Conservation (phyloP, 2,113 vertebrate genomes). For the Ginglymostoma cirratum region DNA sequence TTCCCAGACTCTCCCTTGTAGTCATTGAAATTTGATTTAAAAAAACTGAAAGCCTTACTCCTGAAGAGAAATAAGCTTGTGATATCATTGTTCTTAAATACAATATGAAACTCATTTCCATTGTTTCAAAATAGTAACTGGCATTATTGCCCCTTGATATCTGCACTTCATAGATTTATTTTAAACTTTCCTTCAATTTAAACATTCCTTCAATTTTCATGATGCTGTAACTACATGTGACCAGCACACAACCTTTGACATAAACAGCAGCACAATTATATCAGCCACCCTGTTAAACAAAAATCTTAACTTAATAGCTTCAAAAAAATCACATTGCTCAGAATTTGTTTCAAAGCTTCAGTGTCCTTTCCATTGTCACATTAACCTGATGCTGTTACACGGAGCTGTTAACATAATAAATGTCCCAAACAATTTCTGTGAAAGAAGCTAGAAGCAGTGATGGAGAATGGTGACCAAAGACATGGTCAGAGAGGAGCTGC, state of each 20-base stretch:
- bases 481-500: background rate
- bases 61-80: background rate
- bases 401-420: background rate
- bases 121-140: constrained; percentile 27
- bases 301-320: background rate
- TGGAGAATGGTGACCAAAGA: background rate
- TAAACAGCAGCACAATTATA: background rate
- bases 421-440: background rate
- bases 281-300: background rate
- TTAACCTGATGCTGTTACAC: background rate
- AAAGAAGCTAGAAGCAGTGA: background rate
- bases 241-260: background rate
- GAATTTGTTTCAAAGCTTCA: background rate
- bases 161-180: background rate
- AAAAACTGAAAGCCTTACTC: constrained; percentile 5
- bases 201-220: background rate
- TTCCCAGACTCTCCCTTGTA: background rate
- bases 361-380: background rate
- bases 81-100: constrained; percentile 15
- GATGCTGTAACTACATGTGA: background rate
- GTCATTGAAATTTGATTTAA: constrained; percentile 15
- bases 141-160: background rate
- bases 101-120: background rate
- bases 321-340: background rate
- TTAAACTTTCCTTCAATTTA: background rate